phyloP scores from a whole-genome alignment of 2,113 vertebrate species.

The Hypanus sabinus region DNA sequence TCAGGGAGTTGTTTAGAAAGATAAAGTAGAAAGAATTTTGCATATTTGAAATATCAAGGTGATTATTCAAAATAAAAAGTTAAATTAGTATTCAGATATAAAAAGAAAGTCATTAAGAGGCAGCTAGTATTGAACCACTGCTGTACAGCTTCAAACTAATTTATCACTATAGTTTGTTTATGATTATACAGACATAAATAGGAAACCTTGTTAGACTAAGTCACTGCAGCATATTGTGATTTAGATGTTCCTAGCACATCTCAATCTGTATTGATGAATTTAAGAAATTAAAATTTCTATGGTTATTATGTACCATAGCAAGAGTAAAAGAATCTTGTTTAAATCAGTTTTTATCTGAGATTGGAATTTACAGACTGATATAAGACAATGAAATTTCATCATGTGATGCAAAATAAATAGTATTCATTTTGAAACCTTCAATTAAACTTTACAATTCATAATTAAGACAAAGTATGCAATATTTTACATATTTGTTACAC shows the following conservation, averaged over 20 bases:
- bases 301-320: not conserved
- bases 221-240: not conserved
- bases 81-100: not conserved
- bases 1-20: not conserved
- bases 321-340: not conserved
- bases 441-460: conserved; percentile 19
- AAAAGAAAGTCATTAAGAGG: conserved; percentile 1
- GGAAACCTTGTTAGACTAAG: not conserved
- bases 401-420: not conserved
- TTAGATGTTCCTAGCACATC: not conserved
- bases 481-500: conserved; percentile 23
- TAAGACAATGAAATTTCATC: too few species aligned
- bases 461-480: not conserved
- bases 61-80: not conserved
- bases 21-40: not conserved
- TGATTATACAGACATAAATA: not conserved
- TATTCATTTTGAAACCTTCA: conserved; percentile 14
- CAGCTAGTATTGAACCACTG: not conserved
- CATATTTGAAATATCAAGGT: not conserved
- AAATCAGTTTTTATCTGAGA: not conserved
- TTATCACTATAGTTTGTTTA: not conserved
- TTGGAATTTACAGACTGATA: too few species aligned
- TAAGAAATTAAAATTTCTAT: not conserved
- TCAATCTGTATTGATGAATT: not conserved
- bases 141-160: not conserved